phyloP scores from a whole-genome alignment of 2,888 invertebrate species.

The Conops quadrifasciatus region DNA sequence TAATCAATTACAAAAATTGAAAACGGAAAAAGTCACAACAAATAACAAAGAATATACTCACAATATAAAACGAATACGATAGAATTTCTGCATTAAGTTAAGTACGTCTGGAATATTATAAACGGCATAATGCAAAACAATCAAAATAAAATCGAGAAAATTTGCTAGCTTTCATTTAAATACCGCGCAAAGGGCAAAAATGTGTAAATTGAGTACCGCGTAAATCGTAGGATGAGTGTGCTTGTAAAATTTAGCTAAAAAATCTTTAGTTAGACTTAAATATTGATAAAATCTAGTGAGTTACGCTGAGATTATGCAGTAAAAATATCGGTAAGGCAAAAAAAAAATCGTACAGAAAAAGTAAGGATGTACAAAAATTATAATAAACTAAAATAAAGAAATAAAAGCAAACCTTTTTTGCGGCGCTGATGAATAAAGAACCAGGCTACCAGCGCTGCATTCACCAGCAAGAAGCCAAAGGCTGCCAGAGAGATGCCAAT shows the following conservation, averaged over 20 bases:
- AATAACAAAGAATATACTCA: too few relatives aligned
- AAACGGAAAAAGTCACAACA: too few relatives aligned
- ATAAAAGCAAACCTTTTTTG: constrained; percentile 58
- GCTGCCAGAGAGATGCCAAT: constrained; percentile 90
- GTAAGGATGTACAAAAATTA: constrained; percentile 28
- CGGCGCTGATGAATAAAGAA: constrained; percentile 68
- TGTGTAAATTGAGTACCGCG: not conserved
- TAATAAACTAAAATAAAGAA: constrained; percentile 23
- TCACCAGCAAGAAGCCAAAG: constrained; percentile 86
- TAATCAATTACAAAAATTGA: too few relatives aligned
- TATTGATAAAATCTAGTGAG: not conserved
- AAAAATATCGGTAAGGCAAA: constrained; percentile 27
- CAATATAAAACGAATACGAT: too few relatives aligned
- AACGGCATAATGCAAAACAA: too few relatives aligned
- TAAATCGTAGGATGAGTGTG: not conserved
- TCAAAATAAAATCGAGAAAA: not conserved
- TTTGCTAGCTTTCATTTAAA: not conserved
- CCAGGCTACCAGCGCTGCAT: constrained; percentile 85
- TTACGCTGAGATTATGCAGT: not conserved
- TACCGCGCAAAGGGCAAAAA: too few relatives aligned
- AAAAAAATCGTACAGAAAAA: constrained; percentile 23
- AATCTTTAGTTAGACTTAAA: not conserved
- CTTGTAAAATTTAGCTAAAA: not conserved
- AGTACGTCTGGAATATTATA: too few relatives aligned
- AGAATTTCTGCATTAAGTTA: too few relatives aligned